phyloP scores from a whole-genome alignment of 1,140 invertebrate genomes.

The Prorops nasuta region DNA sequence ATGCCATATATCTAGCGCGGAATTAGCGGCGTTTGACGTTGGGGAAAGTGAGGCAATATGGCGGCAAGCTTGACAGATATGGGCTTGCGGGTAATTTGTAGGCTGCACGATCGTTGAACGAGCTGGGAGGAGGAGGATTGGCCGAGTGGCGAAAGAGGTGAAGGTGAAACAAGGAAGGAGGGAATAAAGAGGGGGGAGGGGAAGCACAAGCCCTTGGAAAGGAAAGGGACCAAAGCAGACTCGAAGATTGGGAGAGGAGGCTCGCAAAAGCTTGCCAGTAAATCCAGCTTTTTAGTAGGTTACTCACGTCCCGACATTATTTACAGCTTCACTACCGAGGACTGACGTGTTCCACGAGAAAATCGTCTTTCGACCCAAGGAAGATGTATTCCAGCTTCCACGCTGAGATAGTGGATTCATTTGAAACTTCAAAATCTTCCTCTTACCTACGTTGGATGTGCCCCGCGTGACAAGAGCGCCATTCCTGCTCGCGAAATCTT shows the following conservation, averaged over 20 bases:
- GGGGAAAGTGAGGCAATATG: slow-evolving; percentile 13
- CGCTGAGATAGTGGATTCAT: slow-evolving; percentile 24
- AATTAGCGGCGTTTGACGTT: slow-evolving; percentile 17
- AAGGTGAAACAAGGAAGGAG: slow-evolving; percentile 1
- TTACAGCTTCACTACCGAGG: slow-evolving; percentile 27
- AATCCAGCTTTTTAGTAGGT: slow-evolving; percentile 25
- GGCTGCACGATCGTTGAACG: slow-evolving; percentile 6
- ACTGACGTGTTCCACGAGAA: slow-evolving; percentile 25
- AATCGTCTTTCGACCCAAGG: slow-evolving; percentile 20
- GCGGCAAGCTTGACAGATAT: slow-evolving; percentile 16
- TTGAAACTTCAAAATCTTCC: slow-evolving; percentile 13
- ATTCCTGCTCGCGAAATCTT: slow-evolving; percentile 10
- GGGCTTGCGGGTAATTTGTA: slow-evolving; percentile 30
- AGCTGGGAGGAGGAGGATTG: not conserved
- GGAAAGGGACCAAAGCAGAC: not conserved
- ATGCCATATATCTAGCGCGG: slow-evolving; percentile 1
- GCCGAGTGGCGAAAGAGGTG: not conserved
- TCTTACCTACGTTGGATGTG: no score
- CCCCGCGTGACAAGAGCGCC: slow-evolving; percentile 1
- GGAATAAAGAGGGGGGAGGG: not conserved
- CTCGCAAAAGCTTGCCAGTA: not conserved
- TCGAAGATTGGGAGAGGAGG: not conserved
- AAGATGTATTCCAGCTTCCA: slow-evolving; percentile 23
- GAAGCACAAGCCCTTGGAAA: not conserved
- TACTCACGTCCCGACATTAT: slow-evolving; percentile 33